A percentile compares a stretch with the other conserved stretches of the same genome.
phyloP scores from a whole-genome alignment of 1,140 invertebrate species.

The Drosophila subobscura region DNA sequence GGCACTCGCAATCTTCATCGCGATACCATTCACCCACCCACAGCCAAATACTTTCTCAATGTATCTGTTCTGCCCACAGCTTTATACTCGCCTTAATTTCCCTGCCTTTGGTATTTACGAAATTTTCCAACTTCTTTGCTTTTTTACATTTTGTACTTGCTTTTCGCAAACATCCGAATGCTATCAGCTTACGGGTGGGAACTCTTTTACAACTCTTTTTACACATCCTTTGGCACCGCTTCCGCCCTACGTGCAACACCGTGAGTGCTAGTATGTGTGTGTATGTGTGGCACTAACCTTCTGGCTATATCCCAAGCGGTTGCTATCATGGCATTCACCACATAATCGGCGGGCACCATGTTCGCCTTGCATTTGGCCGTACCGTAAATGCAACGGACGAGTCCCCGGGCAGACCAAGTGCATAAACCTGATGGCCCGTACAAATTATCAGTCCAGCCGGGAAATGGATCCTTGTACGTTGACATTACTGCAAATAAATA shows the following conservation, averaged over 20 bases:
- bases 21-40: too few relatives aligned
- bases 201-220: slow-evolving; percentile 48
- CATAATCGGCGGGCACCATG: slow-evolving; percentile 91
- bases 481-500: slow-evolving; percentile 87
- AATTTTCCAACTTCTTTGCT: slow-evolving; percentile 16
- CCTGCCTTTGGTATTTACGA: slow-evolving; percentile 23
- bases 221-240: slow-evolving; percentile 45
- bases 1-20: too few relatives aligned
- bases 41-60: too few relatives aligned
- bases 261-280: not conserved
- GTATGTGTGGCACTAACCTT: slow-evolving; percentile 64
- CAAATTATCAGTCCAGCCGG: slow-evolving; percentile 92
- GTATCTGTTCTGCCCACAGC: too few relatives aligned
- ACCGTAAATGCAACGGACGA: slow-evolving; percentile 88
- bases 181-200: slow-evolving; percentile 40
- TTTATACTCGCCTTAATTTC: slow-evolving; percentile 25
- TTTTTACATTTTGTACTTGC: not conserved
- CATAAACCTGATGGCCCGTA: slow-evolving; percentile 89
- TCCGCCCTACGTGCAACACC: not conserved
- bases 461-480: slow-evolving; percentile 88
- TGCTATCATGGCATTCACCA: slow-evolving; percentile 90
- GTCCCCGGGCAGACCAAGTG: slow-evolving; percentile 86
- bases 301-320: slow-evolving; percentile 88
- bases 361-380: slow-evolving; percentile 86
- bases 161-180: slow-evolving; percentile 23